These are phyloP conservation scores for Sparidentex hasta DNA, from an alignment of 2,797 vertebrate genomes.

Conservation along the genomic window DNA sequence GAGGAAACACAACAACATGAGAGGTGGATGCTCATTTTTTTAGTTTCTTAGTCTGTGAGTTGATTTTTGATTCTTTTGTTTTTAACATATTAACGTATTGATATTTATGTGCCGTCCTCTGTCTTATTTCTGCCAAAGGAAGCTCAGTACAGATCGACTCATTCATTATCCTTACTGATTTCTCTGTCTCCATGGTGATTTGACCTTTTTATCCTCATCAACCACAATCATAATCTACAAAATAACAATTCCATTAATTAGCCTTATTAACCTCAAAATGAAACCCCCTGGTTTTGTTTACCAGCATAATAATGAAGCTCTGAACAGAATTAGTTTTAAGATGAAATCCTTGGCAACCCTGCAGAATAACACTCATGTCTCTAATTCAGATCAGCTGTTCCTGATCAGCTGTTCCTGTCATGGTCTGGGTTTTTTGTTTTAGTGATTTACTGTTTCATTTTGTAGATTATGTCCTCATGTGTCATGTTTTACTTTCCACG, in stretches of 20 bases:
- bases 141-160: constrained; percentile 1
- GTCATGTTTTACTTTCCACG: too few species aligned
- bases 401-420: too few species aligned
- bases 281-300: neutral
- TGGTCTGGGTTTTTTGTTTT: too few species aligned
- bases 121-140: neutral
- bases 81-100: neutral
- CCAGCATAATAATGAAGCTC: neutral
- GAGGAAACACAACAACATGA: neutral
- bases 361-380: neutral
- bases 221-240: neutral
- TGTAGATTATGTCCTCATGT: too few species aligned
- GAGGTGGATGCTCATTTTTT: constrained; percentile 9
- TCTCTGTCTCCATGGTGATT: constrained; percentile 7
- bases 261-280: constrained; percentile 3
- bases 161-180: constrained; percentile 25
- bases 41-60: neutral
- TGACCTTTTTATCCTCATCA: constrained; percentile 17
- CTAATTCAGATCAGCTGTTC: neutral
- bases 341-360: neutral
- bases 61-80: neutral
- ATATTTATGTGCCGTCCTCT: neutral
- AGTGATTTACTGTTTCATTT: too few species aligned
- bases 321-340: constrained; percentile 1
- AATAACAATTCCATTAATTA: neutral